Evolutionary conservation across 2,113 vertebrate genomes (phyloP).

Genomic region (Burhinus bistriatus): DNA sequence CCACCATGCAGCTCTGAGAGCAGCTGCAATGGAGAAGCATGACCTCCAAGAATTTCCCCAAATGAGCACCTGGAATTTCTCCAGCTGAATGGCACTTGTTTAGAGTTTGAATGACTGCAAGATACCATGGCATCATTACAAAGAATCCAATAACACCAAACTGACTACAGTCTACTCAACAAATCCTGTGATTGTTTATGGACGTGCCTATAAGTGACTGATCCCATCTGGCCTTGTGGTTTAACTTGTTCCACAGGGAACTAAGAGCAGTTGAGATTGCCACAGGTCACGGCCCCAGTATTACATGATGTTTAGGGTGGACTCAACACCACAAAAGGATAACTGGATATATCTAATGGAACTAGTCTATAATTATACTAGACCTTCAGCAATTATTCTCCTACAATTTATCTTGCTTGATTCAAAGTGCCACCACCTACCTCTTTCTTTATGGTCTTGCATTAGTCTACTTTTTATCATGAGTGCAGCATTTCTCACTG

Average conservation of each 20-base stretch:
- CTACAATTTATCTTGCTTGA: neutral
- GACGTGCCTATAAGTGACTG: neutral
- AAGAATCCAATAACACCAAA: neutral
- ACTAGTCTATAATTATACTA: neutral
- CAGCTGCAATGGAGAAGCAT: accelerated
- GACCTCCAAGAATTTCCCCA: neutral
- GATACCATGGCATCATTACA: neutral
- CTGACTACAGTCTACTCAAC: neutral
- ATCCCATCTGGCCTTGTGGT: neutral
- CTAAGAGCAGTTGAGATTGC: neutral
- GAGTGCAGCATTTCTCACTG: neutral
- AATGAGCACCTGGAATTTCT: neutral
- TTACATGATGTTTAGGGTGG: accelerated
- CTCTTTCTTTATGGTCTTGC: neutral
- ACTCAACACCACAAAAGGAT: neutral
- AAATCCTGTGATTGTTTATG: neutral
- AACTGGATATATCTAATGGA: neutral
- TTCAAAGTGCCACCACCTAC: neutral
- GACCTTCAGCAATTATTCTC: neutral
- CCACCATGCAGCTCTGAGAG: neutral
- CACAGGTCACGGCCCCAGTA: neutral
- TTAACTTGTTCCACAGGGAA: neutral
- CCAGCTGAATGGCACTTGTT: neutral
- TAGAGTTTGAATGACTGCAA: neutral
- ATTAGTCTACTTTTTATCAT: neutral